Conservation (phyloP, 2,113 vertebrate species). For the Melospiza georgiana region DNA sequence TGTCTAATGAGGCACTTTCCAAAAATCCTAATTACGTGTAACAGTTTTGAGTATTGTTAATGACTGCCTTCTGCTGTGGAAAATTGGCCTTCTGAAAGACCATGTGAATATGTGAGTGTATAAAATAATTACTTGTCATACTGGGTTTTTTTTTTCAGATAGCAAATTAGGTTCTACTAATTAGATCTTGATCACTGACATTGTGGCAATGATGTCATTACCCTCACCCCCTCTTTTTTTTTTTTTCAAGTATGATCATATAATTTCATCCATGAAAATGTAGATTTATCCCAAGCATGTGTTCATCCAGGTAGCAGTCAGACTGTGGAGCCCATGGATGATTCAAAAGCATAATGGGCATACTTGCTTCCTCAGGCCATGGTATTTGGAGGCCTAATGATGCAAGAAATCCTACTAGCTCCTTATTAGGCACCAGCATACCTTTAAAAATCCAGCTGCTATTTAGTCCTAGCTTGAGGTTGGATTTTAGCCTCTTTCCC, state of each 20-base stretch:
- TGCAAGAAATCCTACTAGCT: background rate
- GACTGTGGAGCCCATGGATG: background rate
- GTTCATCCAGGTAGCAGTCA: background rate
- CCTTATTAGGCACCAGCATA: background rate
- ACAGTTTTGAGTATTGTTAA: background rate
- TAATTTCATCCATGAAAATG: background rate
- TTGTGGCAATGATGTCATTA: background rate
- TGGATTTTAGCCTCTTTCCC: background rate
- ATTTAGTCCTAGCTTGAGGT: background rate
- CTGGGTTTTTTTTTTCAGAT: background rate
- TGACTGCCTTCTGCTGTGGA: background rate
- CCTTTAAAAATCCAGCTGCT: background rate
- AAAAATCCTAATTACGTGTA: background rate
- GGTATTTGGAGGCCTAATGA: background rate
- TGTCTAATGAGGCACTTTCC: background rate
- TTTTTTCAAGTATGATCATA: background rate
- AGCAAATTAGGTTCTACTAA: background rate
- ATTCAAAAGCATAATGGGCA: background rate
- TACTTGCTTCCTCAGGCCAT: background rate
- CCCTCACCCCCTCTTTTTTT: rapidly evolving
- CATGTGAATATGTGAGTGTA: background rate
- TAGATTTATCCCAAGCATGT: background rate
- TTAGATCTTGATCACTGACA: background rate
- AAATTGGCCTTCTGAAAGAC: background rate
- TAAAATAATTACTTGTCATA: constrained; percentile 20